A percentile compares a stretch with the other conserved stretches of the same genome.
Conservation (phyloP, 2,888 invertebrate genomes). For the Troilus luridus region DNA sequence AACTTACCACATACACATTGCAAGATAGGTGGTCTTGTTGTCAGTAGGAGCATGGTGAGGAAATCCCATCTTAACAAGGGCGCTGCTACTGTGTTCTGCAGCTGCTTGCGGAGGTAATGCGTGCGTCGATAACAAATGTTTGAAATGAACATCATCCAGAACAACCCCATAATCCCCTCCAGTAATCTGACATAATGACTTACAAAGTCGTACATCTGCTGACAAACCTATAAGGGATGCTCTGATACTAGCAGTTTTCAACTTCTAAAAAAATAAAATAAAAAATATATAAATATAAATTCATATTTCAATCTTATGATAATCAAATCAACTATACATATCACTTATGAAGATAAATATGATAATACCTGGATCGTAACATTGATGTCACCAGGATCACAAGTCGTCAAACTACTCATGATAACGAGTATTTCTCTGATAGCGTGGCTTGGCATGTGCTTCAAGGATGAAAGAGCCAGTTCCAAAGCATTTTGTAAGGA, state of each 20-base stretch:
- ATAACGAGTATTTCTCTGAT: constrained; percentile 94
- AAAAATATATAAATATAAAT: constrained; percentile 22
- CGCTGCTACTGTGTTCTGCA: constrained; percentile 71
- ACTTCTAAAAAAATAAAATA: constrained; percentile 70
- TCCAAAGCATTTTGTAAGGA: constrained; percentile 96
- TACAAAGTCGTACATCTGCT: constrained; percentile 94
- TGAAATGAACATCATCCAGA: constrained; percentile 83
- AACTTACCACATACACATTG: constrained; percentile 92
- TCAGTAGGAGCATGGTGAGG: constrained; percentile 82
- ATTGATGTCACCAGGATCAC: constrained; percentile 95
- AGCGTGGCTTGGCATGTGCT: constrained; percentile 92
- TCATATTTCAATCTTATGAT: not conserved
- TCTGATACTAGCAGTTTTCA: constrained; percentile 87
- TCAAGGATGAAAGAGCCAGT: constrained; percentile 85
- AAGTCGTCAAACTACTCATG: constrained; percentile 94
- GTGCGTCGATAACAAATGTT: constrained; percentile 77
- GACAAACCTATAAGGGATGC: constrained; percentile 96
- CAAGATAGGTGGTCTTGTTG: constrained; percentile 78
- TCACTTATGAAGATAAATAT: constrained; percentile 2
- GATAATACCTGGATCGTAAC: constrained; percentile 80
- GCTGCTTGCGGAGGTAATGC: constrained; percentile 83
- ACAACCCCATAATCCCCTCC: constrained; percentile 89
- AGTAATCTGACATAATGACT: constrained; percentile 87
- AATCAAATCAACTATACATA: not conserved
- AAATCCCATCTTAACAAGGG: constrained; percentile 95